phyloP scores from a whole-genome alignment of 2,113 vertebrate genomes.

The Paradisaea rubra region DNA sequence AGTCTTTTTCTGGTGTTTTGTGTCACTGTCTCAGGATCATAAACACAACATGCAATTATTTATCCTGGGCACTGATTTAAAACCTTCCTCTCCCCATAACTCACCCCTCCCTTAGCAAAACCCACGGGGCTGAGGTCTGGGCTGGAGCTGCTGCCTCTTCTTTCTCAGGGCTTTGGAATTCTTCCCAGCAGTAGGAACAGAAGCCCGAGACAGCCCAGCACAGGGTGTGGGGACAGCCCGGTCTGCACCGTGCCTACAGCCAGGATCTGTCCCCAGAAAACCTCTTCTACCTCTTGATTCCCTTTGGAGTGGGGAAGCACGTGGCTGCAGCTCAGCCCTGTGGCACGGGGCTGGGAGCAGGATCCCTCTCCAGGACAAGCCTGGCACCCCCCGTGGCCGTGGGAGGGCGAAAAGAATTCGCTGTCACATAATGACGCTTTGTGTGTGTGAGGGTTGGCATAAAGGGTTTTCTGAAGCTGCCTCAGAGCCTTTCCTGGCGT shows the following conservation, averaged over 20 bases:
- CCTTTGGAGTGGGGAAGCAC: background rate
- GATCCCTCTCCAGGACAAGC: background rate
- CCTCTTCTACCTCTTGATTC: background rate
- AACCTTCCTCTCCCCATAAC: background rate
- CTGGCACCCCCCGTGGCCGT: accelerated
- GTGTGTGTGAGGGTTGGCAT: background rate
- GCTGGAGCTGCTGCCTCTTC: background rate
- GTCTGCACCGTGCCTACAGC: background rate
- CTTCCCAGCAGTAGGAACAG: background rate
- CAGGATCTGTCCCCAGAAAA: background rate
- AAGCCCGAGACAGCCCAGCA: background rate
- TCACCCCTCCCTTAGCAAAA: background rate
- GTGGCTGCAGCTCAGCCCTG: background rate
- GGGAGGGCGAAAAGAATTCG: background rate
- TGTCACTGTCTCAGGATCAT: background rate
- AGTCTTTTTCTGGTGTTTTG: background rate
- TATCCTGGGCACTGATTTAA: background rate
- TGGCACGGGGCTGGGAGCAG: background rate
- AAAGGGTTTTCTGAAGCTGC: background rate
- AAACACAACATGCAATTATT: background rate
- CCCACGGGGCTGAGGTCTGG: background rate
- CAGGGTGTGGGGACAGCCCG: background rate
- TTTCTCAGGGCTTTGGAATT: background rate
- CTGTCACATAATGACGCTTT: background rate
- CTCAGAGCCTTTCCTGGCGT: background rate